phyloP scores from a whole-genome alignment of 1,140 invertebrate genomes.

The Cydia amplana region DNA sequence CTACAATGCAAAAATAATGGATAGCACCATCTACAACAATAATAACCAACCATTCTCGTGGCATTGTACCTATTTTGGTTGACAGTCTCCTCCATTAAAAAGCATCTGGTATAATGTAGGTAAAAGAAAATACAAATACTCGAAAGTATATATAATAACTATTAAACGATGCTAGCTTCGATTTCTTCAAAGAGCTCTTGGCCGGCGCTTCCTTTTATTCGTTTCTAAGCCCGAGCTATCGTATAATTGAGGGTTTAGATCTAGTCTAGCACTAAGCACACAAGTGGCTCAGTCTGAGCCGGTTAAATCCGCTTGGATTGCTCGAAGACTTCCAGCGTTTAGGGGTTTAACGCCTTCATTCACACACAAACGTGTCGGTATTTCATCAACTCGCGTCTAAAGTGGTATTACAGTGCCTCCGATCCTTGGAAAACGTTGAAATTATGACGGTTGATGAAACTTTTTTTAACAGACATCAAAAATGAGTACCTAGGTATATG shows the following conservation, averaged over 20 bases:
- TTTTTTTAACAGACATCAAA: no score
- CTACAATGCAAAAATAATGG: no score
- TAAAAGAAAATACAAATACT: no score
- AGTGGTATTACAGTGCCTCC: neutral
- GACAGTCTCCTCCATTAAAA: no score
- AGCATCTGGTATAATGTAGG: no score
- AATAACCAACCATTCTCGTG: no score
- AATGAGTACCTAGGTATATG: no score
- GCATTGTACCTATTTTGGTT: no score
- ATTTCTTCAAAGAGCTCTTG: neutral
- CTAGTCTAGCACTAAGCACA: constrained; percentile 10
- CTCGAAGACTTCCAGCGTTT: constrained; percentile 10
- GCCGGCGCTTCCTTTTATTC: neutral
- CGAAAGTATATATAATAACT: no score
- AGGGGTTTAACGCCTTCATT: constrained; percentile 30
- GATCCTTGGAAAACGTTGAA: no score
- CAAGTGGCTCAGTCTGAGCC: constrained; percentile 3
- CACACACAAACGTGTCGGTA: constrained; percentile 19
- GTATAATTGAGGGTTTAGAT: constrained; percentile 9
- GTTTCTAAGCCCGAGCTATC: neutral
- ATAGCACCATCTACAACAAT: no score
- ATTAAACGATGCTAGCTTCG: neutral
- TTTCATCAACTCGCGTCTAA: constrained; percentile 17
- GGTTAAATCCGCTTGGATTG: neutral
- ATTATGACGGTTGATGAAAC: no score